A percentile compares a stretch with the other conserved stretches of the same genome.
These are phyloP conservation scores for Acanthiza pusilla DNA, from an alignment of 2,797 vertebrate species.

Conservation along the genomic window DNA sequence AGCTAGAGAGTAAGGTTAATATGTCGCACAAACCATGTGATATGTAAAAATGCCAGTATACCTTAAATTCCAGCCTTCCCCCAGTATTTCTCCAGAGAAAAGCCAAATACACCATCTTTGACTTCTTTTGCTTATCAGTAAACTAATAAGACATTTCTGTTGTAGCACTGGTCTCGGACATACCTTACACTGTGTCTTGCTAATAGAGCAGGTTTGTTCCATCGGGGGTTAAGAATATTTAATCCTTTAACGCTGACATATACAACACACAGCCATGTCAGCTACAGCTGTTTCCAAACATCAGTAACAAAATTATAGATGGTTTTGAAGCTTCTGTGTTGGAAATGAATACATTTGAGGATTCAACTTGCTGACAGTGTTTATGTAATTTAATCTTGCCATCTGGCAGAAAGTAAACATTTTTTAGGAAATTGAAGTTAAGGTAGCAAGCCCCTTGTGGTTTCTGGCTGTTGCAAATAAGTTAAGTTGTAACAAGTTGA, in stretches of 20 bases:
- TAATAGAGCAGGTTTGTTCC: constrained; percentile 59
- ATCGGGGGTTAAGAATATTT: constrained; percentile 69
- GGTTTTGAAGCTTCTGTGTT: constrained; percentile 77
- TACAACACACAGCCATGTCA: constrained; percentile 70
- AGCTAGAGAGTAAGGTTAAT: not conserved
- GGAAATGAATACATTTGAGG: constrained; percentile 79
- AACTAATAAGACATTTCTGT: constrained; percentile 12
- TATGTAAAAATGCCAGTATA: not conserved
- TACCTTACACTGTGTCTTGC: constrained; percentile 35
- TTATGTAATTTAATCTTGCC: constrained; percentile 89
- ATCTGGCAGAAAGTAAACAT: constrained; percentile 87
- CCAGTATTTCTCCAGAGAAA: not conserved
- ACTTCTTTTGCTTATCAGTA: constrained; percentile 43
- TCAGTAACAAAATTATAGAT: constrained; percentile 83
- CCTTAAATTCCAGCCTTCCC: not conserved
- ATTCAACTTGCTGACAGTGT: constrained; percentile 85
- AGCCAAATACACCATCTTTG: not conserved
- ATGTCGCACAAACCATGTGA: not conserved
- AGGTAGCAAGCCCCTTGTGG: constrained; percentile 67
- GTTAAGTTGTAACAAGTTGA: constrained; percentile 42
- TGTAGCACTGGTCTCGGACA: not conserved
- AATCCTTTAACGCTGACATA: constrained; percentile 74
- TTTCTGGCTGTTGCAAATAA: constrained; percentile 57
- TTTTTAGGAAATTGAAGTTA: constrained; percentile 80
- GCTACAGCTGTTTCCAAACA: constrained; percentile 82